Evolutionary conservation across 2,797 vertebrate species (phyloP).

Genomic region (Poecilia gillii): DNA sequence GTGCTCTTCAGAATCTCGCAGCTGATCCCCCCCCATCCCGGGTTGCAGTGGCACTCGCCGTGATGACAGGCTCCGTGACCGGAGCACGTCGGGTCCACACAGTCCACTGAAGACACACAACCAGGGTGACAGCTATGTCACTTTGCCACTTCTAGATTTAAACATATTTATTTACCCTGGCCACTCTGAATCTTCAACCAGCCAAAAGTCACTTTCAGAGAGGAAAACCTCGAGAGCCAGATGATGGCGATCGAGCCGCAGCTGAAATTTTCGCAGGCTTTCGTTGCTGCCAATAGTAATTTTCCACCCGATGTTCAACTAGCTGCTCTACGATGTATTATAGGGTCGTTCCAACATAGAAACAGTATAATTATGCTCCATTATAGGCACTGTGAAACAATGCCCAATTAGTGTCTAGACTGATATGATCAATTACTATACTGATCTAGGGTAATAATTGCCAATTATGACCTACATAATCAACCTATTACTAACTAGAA

Average conservation of each 20-base stretch:
- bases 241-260: constrained; percentile 32
- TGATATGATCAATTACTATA: constrained; percentile 72
- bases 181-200: constrained; percentile 29
- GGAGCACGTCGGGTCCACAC: constrained; percentile 92
- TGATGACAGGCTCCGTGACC: constrained; percentile 93
- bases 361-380: constrained; percentile 66
- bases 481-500: constrained; percentile 61
- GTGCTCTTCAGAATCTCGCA: constrained; percentile 94
- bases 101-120: constrained; percentile 85
- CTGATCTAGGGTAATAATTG: constrained; percentile 70
- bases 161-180: constrained; percentile 37
- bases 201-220: constrained; percentile 35
- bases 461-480: constrained; percentile 67
- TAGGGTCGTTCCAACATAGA: constrained; percentile 52
- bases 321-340: constrained; percentile 55
- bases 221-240: constrained; percentile 18
- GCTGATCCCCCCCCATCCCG: constrained; percentile 92
- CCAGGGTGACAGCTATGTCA: constrained; percentile 27
- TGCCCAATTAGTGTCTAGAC: constrained; percentile 64
- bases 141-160: constrained; percentile 37
- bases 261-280: constrained; percentile 38
- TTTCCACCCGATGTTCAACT: constrained; percentile 52
- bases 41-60: constrained; percentile 94
- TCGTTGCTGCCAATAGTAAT: constrained; percentile 43
- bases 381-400: constrained; percentile 58